Evolutionary conservation across 1,140 invertebrate genomes (phyloP).

Genomic region (Apocrypta bakeri): DNA sequence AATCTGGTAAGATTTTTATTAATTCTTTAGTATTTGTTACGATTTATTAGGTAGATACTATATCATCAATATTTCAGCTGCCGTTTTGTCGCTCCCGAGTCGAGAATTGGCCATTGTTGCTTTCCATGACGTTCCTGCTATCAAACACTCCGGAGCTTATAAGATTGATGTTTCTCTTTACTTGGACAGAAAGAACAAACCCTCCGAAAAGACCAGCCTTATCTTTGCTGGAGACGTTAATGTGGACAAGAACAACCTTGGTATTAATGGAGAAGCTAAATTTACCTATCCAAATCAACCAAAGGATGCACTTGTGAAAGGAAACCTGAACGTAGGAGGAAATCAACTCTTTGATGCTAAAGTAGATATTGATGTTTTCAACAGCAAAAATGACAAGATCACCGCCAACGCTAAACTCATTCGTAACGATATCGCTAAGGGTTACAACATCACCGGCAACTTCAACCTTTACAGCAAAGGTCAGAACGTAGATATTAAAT

Average conservation of each 20-base stretch:
- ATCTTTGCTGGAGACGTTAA: constrained; percentile 72
- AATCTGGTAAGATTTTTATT: constrained; percentile 65
- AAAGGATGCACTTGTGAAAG: constrained; percentile 76
- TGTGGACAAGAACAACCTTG: constrained; percentile 71
- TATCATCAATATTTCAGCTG: constrained; percentile 64
- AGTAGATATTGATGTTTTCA: constrained; percentile 78
- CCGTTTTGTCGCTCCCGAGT: constrained; percentile 79
- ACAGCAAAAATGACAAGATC: constrained; percentile 79
- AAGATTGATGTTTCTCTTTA: constrained; percentile 77
- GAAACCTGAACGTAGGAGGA: constrained; percentile 69
- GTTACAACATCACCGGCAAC: constrained; percentile 66
- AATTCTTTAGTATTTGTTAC: not conserved
- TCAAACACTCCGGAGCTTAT: constrained; percentile 68
- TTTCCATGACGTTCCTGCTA: constrained; percentile 65
- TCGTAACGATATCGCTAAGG: constrained; percentile 59
- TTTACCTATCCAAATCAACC: constrained; percentile 79
- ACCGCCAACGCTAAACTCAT: constrained; percentile 64
- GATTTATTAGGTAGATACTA: not conserved
- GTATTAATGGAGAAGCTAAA: constrained; percentile 76
- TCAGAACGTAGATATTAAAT: constrained; percentile 70
- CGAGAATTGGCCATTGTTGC: constrained; percentile 79
- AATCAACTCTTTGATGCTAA: constrained; percentile 71
- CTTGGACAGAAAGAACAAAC: constrained; percentile 81
- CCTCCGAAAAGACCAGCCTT: constrained; percentile 78
- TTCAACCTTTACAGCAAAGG: constrained; percentile 71